Percentiles rank a stretch among this genome's conserved stretches.
Evolutionary conservation across 2,888 invertebrate species (phyloP).

Genomic region (Caenorhabditis doughertyi): DNA sequence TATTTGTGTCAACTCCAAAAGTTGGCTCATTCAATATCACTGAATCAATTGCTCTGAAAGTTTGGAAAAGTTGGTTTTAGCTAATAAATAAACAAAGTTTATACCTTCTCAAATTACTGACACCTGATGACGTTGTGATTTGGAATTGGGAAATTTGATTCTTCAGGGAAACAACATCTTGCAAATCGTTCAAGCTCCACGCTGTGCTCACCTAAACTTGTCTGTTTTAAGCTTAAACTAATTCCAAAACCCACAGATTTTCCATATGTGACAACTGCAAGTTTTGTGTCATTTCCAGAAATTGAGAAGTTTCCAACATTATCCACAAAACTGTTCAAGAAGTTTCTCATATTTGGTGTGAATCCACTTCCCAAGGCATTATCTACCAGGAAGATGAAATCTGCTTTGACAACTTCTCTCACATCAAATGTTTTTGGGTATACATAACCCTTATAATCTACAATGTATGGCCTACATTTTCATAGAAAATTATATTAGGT

Average conservation of each 20-base stretch:
- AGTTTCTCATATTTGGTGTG: constrained; percentile 28
- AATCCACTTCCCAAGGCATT: constrained; percentile 20
- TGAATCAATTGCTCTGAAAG: constrained; percentile 57
- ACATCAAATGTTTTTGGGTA: constrained; percentile 49
- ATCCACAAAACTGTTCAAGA: constrained; percentile 33
- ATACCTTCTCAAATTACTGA: constrained; percentile 48
- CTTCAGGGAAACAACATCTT: constrained; percentile 32
- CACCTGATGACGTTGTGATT: constrained; percentile 6
- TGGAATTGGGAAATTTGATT: constrained; percentile 22
- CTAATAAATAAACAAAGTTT: neutral
- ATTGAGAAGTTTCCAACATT: constrained; percentile 55
- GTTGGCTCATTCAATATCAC: constrained; percentile 50
- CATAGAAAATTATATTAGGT: neutral
- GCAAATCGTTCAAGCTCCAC: constrained; percentile 30
- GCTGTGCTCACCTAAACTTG: neutral
- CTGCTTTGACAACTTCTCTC: constrained; percentile 23
- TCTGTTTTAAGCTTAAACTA: too few relatives aligned
- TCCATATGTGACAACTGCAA: constrained; percentile 51
- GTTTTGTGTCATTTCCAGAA: constrained; percentile 50
- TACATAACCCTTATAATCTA: constrained; percentile 60
- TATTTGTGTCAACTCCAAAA: constrained; percentile 44
- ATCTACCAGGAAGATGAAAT: constrained; percentile 56
- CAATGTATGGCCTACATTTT: neutral
- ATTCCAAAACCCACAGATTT: too few relatives aligned
- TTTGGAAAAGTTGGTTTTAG: neutral